phyloP scores from a whole-genome alignment of 2,888 invertebrate genomes.

The Miltochrista miniata region DNA sequence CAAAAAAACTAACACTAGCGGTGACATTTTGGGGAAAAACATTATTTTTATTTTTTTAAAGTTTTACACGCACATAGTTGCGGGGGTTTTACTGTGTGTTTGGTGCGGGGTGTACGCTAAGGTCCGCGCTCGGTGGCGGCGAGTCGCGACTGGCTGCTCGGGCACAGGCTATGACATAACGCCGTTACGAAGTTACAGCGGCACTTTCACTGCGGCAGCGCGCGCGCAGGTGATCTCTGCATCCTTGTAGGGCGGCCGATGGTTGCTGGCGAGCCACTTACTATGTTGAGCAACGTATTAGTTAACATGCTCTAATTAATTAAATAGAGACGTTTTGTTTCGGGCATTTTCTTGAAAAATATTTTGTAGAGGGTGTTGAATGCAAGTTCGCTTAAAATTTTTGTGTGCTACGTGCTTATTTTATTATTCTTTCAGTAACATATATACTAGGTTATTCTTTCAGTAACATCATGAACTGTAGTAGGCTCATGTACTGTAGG shows the following conservation, averaged over 20 bases:
- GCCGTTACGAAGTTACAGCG: constrained; percentile 61
- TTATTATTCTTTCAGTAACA: too few relatives aligned
- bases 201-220: constrained; percentile 70
- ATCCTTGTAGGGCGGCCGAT: constrained; percentile 53
- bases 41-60: constrained; percentile 27
- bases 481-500: too few relatives aligned
- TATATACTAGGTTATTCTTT: too few relatives aligned
- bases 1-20: constrained; percentile 62
- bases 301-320: constrained; percentile 25
- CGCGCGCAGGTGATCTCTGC: constrained; percentile 42
- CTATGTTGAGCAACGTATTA: constrained; percentile 24
- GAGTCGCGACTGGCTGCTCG: constrained; percentile 61
- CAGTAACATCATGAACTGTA: too few relatives aligned
- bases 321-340: constrained; percentile 11
- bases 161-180: constrained; percentile 72
- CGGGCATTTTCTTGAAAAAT: too few relatives aligned
- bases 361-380: too few relatives aligned
- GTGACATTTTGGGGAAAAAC: constrained; percentile 57
- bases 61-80: constrained; percentile 61
- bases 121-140: constrained; percentile 71
- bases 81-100: constrained; percentile 11
- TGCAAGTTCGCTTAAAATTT: too few relatives aligned
- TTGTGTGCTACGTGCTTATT: too few relatives aligned
- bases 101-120: constrained; percentile 17
- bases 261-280: constrained; percentile 32